These are phyloP conservation scores for Gouania willdenowi DNA, from an alignment of 2,797 vertebrate species.

Conservation along the genomic window DNA sequence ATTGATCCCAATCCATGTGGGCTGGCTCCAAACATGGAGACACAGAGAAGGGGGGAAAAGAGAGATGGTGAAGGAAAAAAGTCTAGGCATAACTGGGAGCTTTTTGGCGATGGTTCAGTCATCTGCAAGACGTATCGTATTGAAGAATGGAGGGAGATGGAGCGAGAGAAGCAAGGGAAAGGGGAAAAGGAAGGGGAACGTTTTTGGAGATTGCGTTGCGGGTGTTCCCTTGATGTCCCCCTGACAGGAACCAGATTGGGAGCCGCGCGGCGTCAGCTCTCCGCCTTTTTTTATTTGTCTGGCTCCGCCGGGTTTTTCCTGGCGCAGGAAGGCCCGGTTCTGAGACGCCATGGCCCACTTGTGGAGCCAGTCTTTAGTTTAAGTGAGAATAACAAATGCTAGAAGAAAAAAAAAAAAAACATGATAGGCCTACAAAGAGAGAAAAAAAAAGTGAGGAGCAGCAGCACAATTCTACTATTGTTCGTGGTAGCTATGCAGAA, in stretches of 20 bases:
- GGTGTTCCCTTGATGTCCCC: slow-evolving; percentile 84
- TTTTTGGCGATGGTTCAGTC: slow-evolving; percentile 73
- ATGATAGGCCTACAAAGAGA: slow-evolving; percentile 65
- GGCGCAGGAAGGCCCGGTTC: slow-evolving; percentile 72
- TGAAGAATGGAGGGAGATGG: slow-evolving; percentile 57
- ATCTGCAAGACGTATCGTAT: slow-evolving; percentile 72
- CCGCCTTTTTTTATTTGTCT: slow-evolving; percentile 78
- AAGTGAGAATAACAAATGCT: slow-evolving; percentile 80
- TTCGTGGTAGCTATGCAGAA: slow-evolving; percentile 64
- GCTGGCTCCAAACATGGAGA: slow-evolving; percentile 68
- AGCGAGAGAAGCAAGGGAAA: slow-evolving; percentile 46
- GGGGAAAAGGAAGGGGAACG: slow-evolving; percentile 63
- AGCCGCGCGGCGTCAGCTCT: slow-evolving; percentile 72
- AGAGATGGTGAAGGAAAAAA: slow-evolving; percentile 31
- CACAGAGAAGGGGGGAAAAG: slow-evolving; percentile 52
- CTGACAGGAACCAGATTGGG: slow-evolving; percentile 84
- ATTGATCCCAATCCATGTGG: slow-evolving; percentile 78
- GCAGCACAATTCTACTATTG: slow-evolving; percentile 73
- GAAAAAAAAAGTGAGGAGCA: slow-evolving; percentile 62
- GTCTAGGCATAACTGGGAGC: slow-evolving; percentile 58
- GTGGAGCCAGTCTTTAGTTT: slow-evolving; percentile 72
- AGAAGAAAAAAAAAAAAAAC: too few species aligned
- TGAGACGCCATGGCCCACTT: slow-evolving; percentile 70
- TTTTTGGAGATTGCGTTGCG: slow-evolving; percentile 80
- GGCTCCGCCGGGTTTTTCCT: slow-evolving; percentile 81